Base-by-base conservation (phyloP, 2,888 invertebrate genomes). In the Biston betularia region DNA sequence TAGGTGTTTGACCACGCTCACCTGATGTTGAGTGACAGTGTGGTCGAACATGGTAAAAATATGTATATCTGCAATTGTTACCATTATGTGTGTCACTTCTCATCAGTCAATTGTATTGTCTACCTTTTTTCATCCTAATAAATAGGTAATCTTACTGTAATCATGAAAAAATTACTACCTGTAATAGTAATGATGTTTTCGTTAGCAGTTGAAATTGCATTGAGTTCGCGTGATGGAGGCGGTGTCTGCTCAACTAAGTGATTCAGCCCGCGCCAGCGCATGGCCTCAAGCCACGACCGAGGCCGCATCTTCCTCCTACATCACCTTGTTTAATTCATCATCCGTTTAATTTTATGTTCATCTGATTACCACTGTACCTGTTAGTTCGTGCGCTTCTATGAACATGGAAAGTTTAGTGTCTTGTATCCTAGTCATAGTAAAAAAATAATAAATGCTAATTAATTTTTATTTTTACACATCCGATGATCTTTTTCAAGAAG, bases 261-360 rank as follows among this genome's bases (percentile, higher is more conserved):
- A 70, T 79, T 75, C 62, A 67, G 69, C 73, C 73, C 73, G 75
- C 76, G 76, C 73, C 55, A 63, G 73, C 79, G 77, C 73, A 63
- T 69, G 84, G 80, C 88, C 88, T 86, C 82, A 72, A 77, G 79
- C 77, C 81, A 77, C 74, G 71, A 74, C 69, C 86, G 86, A 91
- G 91, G 90, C 73, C 87, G 81, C 78, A 80, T 86, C 88, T 85
- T 90, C 89, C 88, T 89, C 78, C 78, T 73, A 72, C 77, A 81
- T 84, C 82, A 80, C 84, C 83, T 84, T 83, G 81, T 77, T 77
- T 78, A 77, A 79, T 79, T 78, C 77, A 82, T 79, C 68, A 64
- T 74, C 68, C 66, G 73, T 72, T 73, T n/a, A 64, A 73, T 78
- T 74, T 68, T 61, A 45, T 11, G 24, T 52, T 69, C 34, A 55